Evolutionary conservation across 2,113 vertebrate species (phyloP).

Genomic region (Dipodomys spectabilis): DNA sequence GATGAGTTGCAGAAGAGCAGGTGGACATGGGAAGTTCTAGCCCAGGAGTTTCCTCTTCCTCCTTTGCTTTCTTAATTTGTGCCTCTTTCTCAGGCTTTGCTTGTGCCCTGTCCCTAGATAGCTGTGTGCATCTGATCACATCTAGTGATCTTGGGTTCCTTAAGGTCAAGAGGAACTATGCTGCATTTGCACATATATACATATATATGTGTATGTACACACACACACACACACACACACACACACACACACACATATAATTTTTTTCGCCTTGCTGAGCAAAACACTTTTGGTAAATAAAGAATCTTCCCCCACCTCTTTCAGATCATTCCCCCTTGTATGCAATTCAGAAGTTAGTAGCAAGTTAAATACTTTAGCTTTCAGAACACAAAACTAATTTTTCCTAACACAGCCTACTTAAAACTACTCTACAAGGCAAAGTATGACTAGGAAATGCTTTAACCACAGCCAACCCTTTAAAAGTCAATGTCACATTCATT

Average conservation of each 20-base stretch:
- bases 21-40: accelerated
- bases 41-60: background rate
- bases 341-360: slow-evolving; percentile 8
- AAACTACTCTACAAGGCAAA: slow-evolving; percentile 37
- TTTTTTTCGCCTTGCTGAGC: slow-evolving; percentile 14
- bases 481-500: slow-evolving; percentile 79
- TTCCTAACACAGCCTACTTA: slow-evolving; percentile 16
- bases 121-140: background rate
- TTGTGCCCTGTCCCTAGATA: background rate
- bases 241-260: too few relatives aligned
- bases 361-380: slow-evolving; percentile 11
- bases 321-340: slow-evolving; percentile 36
- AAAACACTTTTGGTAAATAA: slow-evolving; percentile 31
- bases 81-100: background rate
- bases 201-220: background rate
- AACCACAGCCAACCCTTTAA: slow-evolving; percentile 69
- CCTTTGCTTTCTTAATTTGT: background rate
- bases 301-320: background rate
- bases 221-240: background rate
- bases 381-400: slow-evolving; percentile 34
- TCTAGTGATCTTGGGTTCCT: background rate
- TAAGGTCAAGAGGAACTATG: slow-evolving; percentile 46
- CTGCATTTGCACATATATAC: slow-evolving; percentile 17
- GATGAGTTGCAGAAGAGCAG: background rate
- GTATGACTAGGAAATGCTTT: slow-evolving; percentile 59